These are phyloP conservation scores for Oreotragus oreotragus DNA, from an alignment of 2,113 vertebrate genomes.

Conservation along the genomic window DNA sequence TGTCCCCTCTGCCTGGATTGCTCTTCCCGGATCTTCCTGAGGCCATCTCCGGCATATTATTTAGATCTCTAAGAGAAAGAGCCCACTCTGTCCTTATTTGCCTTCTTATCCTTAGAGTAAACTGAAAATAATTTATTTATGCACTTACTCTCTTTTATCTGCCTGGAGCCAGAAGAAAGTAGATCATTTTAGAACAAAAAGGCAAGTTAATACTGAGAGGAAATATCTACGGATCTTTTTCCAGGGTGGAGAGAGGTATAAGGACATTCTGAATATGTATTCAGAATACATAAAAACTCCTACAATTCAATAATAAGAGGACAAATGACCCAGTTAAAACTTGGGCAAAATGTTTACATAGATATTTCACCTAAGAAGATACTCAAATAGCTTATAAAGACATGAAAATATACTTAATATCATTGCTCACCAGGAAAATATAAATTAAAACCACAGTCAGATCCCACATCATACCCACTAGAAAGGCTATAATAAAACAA, in stretches of 20 bases:
- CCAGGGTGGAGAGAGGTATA: neutral
- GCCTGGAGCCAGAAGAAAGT: neutral
- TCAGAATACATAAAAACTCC: neutral
- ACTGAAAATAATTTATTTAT: neutral
- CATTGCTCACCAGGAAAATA: neutral
- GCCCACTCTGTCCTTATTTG: neutral
- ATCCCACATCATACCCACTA: neutral
- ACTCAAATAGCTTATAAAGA: neutral
- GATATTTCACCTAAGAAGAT: conserved; percentile 7
- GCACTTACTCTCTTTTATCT: neutral
- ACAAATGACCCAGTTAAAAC: neutral
- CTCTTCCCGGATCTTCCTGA: neutral
- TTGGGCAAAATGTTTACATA: neutral
- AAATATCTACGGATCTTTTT: neutral
- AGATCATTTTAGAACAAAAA: conserved; percentile 13
- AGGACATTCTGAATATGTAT: neutral
- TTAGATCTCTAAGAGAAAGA: neutral
- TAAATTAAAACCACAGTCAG: conserved; percentile 15
- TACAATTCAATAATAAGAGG: neutral
- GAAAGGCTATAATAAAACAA: neutral
- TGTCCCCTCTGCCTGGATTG: neutral
- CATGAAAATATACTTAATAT: neutral
- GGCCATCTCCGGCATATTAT: neutral
- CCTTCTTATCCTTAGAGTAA: neutral
- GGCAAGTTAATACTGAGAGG: neutral